Base-by-base conservation (phyloP, 2,888 invertebrate species). In the Drosophila fulvimacula region DNA sequence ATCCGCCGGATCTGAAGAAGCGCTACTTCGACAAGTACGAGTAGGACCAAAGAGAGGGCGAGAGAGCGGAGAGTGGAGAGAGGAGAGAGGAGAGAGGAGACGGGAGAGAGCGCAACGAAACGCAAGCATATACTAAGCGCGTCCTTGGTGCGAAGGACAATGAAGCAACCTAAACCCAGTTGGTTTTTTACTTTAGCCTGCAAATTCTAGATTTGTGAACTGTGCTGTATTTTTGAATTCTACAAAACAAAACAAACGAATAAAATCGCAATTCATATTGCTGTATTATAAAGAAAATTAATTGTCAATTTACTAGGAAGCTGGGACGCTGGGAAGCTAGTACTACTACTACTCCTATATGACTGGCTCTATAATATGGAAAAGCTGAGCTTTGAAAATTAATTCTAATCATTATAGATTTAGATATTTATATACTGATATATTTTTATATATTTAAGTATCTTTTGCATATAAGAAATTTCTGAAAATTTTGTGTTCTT, bases 1-100 rank as follows among this genome's bases (percentile, higher is more conserved):
- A 97, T 94, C 97, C 97, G 81, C 96, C 96, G 41, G 97, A 97
- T 92, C 94, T 97, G 73, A 97, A 97, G 93, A 94, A 96, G 88
- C 94, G 97, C 76, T 94, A 97, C 87, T 94, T 97, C 82, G 97
- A 97, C 93, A 91, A 91, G 78, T 91, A 91, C 80, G 91, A 92
- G 83, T 92, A 77, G 62, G 39, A 41, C 19, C 55, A 24, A 52
- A 52, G 27, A n/a, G 32, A 44, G 27, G 39, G 2, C 11, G 39
- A 13, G 34, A 53, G 11, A 56, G 63, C n/a, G n/a, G n/a, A n/a
- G n/a, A n/a, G n/a, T n/a, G 19, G 61, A 62, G 63, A 60, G 17
- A 4, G 39, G 39, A 76, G 64, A 59, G 68, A 64, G 42, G 42
- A 1, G 9, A 0, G 15, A 21, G 36, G 21, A 30, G 38, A n/a